A percentile compares a stretch with the other conserved stretches of the same genome.
phyloP scores from a whole-genome alignment of 1,140 invertebrate genomes.

The Drosophila takahashii region DNA sequence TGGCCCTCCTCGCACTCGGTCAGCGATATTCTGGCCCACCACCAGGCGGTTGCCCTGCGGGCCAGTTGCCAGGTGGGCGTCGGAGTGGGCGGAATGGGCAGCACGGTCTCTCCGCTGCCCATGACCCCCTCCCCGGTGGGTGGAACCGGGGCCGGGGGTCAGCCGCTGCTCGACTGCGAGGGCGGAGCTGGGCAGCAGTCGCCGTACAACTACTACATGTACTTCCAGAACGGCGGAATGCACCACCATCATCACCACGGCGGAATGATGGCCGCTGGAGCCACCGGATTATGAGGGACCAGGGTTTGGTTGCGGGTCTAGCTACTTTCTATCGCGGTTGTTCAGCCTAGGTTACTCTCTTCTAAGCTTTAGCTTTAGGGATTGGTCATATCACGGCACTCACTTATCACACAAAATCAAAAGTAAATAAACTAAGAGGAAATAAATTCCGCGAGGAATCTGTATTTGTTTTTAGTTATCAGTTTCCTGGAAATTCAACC shows the following conservation, averaged over 20 bases:
- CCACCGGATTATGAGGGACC: constrained; percentile 79
- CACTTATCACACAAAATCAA: not conserved
- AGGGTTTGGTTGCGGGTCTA: constrained; percentile 38
- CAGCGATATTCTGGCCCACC: constrained; percentile 88
- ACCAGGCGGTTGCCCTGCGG: constrained; percentile 78
- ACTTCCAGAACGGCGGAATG: constrained; percentile 86
- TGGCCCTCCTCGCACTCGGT: constrained; percentile 89
- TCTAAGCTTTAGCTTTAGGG: constrained; percentile 15
- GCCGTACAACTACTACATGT: constrained; percentile 91
- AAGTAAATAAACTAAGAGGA: not conserved
- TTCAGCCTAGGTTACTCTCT: constrained; percentile 23
- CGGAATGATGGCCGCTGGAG: constrained; percentile 81
- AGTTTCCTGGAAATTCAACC: not conserved
- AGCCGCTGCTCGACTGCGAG: constrained; percentile 66
- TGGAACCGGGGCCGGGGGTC: constrained; percentile 50
- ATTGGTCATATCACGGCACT: constrained; percentile 5
- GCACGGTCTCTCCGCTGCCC: constrained; percentile 65
- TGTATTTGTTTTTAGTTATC: not conserved
- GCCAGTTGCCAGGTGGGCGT: constrained; percentile 75
- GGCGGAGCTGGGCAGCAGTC: constrained; percentile 85
- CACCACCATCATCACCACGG: constrained; percentile 81
- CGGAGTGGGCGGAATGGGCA: constrained; percentile 58
- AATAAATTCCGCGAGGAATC: not conserved
- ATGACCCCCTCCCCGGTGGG: constrained; percentile 76
- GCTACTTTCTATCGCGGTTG: constrained; percentile 18